Conservation (phyloP, 2,797 vertebrate species). For the Crocidura indochinensis region DNA sequence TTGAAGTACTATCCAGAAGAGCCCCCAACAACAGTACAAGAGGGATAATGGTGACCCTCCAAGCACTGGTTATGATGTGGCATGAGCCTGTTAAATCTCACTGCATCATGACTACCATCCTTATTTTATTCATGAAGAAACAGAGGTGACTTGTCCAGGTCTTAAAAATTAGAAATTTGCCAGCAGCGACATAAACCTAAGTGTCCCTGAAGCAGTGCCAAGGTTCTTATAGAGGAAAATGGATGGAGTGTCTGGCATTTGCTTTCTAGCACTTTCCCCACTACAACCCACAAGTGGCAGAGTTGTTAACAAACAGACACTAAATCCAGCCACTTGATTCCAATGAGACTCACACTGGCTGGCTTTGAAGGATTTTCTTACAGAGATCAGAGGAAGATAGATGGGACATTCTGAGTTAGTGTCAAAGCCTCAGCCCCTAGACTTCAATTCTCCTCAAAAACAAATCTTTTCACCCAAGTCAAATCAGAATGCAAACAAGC, state of each 20-base stretch:
- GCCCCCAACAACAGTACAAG: background rate
- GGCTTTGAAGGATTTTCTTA: slow-evolving; percentile 77
- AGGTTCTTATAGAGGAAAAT: slow-evolving; percentile 19
- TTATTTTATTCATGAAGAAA: slow-evolving; percentile 54
- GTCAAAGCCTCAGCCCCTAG: background rate
- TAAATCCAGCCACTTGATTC: slow-evolving; percentile 48
- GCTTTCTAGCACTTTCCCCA: slow-evolving; percentile 63
- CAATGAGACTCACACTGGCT: slow-evolving; percentile 22
- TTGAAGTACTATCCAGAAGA: background rate
- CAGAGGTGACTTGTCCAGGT: background rate
- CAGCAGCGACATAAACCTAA: slow-evolving; percentile 3
- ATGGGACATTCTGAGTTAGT: background rate
- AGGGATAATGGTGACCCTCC: background rate
- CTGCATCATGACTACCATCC: background rate
- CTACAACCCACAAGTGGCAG: slow-evolving; percentile 47
- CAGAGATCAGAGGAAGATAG: slow-evolving; percentile 64
- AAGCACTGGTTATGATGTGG: background rate
- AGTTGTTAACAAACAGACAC: slow-evolving; percentile 62
- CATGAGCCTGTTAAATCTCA: background rate
- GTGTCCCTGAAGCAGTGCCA: slow-evolving; percentile 39
- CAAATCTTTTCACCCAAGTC: slow-evolving; percentile 58
- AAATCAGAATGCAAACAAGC: slow-evolving; percentile 29
- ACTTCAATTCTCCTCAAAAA: slow-evolving; percentile 35
- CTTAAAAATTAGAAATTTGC: slow-evolving; percentile 18
- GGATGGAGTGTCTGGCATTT: slow-evolving; percentile 19